Conservation (phyloP, 2,797 vertebrate genomes). For the Microcaecilia unicolor region DNA sequence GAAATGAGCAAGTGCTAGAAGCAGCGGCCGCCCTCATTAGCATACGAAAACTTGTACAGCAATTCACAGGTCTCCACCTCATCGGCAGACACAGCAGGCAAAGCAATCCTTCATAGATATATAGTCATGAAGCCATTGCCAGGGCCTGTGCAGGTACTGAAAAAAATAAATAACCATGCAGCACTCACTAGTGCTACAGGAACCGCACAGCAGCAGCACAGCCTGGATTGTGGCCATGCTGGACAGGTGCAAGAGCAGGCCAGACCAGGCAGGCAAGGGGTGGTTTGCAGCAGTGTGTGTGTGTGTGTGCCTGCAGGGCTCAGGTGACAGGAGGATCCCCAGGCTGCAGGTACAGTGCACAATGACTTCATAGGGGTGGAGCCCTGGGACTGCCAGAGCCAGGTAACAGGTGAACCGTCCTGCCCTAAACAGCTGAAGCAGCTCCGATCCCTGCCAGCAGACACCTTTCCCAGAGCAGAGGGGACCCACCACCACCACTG, state of each 20-base stretch:
- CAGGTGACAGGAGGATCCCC: conserved; percentile 56
- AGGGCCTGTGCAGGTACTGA: no score
- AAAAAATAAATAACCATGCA: no score
- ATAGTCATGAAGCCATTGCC: no score
- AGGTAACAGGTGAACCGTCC: conserved; percentile 55
- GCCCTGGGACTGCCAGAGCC: conserved; percentile 50
- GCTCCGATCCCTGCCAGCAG: no score
- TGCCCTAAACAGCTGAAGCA: conserved; percentile 41
- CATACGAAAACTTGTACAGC: no score
- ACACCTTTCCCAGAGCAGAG: no score
- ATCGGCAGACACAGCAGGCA: no score
- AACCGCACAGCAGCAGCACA: neutral
- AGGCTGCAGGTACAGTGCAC: conserved; percentile 49
- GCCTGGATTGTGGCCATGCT: neutral
- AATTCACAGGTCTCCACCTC: no score
- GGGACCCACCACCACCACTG: neutral
- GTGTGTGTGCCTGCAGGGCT: conserved; percentile 43
- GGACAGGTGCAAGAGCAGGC: conserved; percentile 1
- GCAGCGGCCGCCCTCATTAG: no score
- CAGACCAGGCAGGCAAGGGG: conserved; percentile 10
- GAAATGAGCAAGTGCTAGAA: no score
- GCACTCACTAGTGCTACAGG: neutral
- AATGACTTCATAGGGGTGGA: conserved; percentile 65
- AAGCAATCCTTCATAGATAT: no score
- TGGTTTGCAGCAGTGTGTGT: conserved; percentile 21